Evolutionary conservation across 1,140 invertebrate species (phyloP).

Genomic region (Sitophilus oryzae): DNA sequence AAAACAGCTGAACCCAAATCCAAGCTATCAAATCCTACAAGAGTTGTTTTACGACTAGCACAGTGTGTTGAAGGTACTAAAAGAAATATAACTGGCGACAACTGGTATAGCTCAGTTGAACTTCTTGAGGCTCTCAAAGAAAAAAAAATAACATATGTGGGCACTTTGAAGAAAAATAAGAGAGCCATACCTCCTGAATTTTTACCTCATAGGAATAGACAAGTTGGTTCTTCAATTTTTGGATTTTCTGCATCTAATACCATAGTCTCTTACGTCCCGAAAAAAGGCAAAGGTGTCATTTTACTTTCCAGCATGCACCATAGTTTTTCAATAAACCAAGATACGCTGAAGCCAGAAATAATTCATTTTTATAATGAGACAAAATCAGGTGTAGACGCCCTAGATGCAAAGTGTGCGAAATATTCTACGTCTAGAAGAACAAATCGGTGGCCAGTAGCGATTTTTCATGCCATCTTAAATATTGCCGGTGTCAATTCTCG

Average conservation of each 20-base stretch:
- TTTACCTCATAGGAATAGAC: neutral
- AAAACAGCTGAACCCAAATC: constrained; percentile 1
- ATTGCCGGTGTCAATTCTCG: constrained; percentile 11
- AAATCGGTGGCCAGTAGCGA: constrained; percentile 2
- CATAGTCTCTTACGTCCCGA: no score
- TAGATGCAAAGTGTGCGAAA: constrained; percentile 13
- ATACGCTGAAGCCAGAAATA: no score
- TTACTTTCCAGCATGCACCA: no score
- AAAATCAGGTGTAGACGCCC: constrained; percentile 9
- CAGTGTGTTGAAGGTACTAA: constrained; percentile 5
- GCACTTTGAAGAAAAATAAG: neutral
- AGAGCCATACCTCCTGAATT: constrained; percentile 1
- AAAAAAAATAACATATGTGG: no score
- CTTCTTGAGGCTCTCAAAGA: no score
- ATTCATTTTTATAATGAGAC: constrained; percentile 11
- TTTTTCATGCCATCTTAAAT: constrained; percentile 11
- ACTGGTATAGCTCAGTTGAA: constrained; percentile 10
- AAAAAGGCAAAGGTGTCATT: no score
- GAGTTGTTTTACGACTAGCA: no score
- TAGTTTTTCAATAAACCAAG: no score
- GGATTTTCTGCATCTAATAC: neutral
- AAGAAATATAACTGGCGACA: constrained; percentile 10
- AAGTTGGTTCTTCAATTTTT: neutral
- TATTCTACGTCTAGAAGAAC: constrained; percentile 11
- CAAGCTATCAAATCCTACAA: no score